Evolutionary conservation across 2,797 vertebrate genomes (phyloP).

Genomic region (Cyclura pinguis): DNA sequence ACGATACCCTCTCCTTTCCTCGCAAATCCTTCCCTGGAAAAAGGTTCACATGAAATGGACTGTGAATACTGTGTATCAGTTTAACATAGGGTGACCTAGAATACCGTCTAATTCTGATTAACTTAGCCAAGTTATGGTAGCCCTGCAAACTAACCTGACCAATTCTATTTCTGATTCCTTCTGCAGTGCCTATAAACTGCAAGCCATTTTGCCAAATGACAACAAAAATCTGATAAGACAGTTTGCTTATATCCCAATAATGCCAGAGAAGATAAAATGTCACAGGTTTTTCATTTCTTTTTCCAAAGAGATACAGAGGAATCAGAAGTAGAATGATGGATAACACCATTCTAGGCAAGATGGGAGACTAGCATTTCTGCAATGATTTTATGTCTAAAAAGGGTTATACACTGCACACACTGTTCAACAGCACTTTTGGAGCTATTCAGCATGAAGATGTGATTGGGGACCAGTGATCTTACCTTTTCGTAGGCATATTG

Average conservation of each 20-base stretch:
- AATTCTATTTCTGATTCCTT: not conserved
- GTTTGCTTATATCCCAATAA: not conserved
- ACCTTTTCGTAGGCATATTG: constrained; percentile 98
- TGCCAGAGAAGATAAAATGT: not conserved
- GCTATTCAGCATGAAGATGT: not conserved
- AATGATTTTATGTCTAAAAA: not conserved
- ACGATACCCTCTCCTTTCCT: not conserved
- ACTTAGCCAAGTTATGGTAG: not conserved
- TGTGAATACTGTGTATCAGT: not conserved
- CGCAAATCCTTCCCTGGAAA: not conserved
- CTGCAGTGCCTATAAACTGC: no score
- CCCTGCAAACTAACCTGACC: not conserved
- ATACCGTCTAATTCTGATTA: not conserved
- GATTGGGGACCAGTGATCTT: accelerated
- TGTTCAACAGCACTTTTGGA: no score
- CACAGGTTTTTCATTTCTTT: no score
- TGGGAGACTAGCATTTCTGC: not conserved
- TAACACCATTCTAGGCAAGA: no score
- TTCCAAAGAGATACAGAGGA: not conserved
- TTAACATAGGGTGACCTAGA: not conserved
- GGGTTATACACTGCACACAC: no score
- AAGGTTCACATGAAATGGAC: not conserved
- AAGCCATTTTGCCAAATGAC: not conserved
- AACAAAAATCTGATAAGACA: not conserved
- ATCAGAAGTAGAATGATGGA: no score